A percentile compares a stretch with the other conserved stretches of the same genome.
phyloP scores from a whole-genome alignment of 2,113 vertebrate genomes.

The Struthio camelus region DNA sequence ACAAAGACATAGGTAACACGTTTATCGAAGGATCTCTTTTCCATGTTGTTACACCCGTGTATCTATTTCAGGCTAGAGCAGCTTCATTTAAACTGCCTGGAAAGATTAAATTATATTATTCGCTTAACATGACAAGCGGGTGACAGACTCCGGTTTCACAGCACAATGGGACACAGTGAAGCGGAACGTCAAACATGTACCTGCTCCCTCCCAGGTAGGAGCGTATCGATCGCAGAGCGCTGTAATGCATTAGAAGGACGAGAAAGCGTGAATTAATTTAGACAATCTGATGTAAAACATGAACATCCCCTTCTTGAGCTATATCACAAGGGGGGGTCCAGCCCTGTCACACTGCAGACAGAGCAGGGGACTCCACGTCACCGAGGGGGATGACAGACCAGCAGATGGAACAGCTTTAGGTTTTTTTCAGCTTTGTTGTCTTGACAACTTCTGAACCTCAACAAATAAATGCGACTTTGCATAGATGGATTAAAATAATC shows the following conservation, averaged over 20 bases:
- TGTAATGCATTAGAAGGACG: background rate
- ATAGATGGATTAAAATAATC: background rate
- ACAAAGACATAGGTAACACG: background rate
- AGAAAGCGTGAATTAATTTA: slow-evolving; percentile 59
- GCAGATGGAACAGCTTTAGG: background rate
- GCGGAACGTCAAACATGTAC: slow-evolving; percentile 20
- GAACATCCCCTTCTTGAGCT: slow-evolving; percentile 11
- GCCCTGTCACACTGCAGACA: background rate
- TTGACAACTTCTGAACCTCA: background rate
- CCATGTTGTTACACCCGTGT: background rate
- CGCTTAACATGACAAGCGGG: slow-evolving; percentile 28
- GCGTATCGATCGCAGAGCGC: background rate
- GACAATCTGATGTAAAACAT: slow-evolving; percentile 19
- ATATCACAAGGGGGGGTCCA: background rate
- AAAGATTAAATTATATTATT: slow-evolving; percentile 68
- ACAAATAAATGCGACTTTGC: background rate
- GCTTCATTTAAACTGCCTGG: slow-evolving; percentile 55
- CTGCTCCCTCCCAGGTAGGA: slow-evolving; percentile 2
- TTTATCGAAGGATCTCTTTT: slow-evolving; percentile 43
- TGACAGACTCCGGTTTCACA: background rate
- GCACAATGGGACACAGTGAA: slow-evolving; percentile 24
- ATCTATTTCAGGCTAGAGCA: slow-evolving; percentile 62
- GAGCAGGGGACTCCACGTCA: background rate
- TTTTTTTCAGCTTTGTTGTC: background rate
- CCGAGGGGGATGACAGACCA: background rate